A percentile compares a stretch with the other conserved stretches of the same genome.
These are phyloP conservation scores for Trichonephila clavata DNA, from an alignment of 1,140 invertebrate species.

Conservation along the genomic window DNA sequence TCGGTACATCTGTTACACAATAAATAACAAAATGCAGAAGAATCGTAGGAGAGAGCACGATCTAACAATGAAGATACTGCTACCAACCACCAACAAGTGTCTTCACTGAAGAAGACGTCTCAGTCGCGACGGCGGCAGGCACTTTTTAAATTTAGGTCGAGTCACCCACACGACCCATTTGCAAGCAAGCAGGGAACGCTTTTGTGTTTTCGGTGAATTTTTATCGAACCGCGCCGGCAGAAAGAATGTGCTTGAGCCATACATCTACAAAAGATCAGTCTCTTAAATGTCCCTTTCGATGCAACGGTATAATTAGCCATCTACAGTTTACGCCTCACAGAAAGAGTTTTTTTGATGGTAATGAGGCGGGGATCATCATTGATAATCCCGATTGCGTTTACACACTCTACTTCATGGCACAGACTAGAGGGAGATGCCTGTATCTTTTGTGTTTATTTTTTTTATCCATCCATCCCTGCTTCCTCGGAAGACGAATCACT, in stretches of 20 bases:
- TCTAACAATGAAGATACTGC: background rate
- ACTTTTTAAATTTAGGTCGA: slow-evolving; percentile 58
- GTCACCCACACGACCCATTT: slow-evolving; percentile 62
- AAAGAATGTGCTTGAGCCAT: background rate
- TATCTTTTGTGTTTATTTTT: no score
- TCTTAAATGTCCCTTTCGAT: background rate
- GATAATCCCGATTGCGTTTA: background rate
- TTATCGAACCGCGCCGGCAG: background rate
- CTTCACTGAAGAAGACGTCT: background rate
- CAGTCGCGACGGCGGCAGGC: slow-evolving; percentile 38
- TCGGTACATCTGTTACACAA: no score
- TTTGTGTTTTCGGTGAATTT: slow-evolving; percentile 43
- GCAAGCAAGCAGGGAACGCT: slow-evolving; percentile 4
- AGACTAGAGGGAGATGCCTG: background rate
- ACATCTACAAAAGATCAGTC: background rate
- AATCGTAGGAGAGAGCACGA: background rate
- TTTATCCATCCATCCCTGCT: background rate
- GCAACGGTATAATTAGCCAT: background rate
- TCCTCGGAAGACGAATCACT: background rate
- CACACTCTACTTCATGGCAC: background rate
- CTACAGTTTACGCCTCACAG: background rate
- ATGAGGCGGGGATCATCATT: background rate
- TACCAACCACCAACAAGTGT: slow-evolving; percentile 8
- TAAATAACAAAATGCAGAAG: no score
- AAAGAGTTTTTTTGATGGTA: background rate